These are phyloP conservation scores for Actinostola sp. DNA, from an alignment of 92 coral and sea anemone species.

Conservation along the genomic window DNA sequence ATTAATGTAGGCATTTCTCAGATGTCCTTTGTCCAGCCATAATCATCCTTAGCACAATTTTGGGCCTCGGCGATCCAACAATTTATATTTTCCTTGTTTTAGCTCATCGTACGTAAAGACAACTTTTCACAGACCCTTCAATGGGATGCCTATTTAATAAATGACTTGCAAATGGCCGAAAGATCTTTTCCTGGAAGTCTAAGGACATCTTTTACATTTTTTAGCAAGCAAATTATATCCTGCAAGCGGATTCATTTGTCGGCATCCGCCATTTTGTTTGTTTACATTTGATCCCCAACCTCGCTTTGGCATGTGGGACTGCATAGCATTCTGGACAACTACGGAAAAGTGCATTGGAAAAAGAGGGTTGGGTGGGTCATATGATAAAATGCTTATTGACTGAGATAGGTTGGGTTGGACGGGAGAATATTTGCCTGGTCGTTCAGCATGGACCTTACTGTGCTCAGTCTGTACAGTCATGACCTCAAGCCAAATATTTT, in stretches of 20 bases:
- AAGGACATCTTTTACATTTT: conserved; percentile 30
- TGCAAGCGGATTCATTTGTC: background rate
- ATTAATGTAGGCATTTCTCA: conserved; percentile 19
- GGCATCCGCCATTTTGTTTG: conserved; percentile 12
- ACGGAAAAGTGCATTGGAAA: conserved; percentile 20
- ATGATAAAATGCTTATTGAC: too few relatives aligned
- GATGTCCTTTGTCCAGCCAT: conserved; percentile 41
- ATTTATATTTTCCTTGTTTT: conserved; percentile 19
- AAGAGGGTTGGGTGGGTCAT: too few relatives aligned
- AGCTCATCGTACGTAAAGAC: conserved; percentile 1
- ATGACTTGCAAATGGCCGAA: conserved; percentile 19
- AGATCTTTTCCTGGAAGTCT: conserved; percentile 24
- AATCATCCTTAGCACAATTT: conserved; percentile 9
- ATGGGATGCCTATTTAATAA: conserved; percentile 22
- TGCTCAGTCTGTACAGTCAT: too few relatives aligned
- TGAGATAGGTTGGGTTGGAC: too few relatives aligned
- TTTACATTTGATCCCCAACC: conserved; percentile 6
- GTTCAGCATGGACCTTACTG: too few relatives aligned
- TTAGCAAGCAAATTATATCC: background rate
- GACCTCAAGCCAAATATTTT: too few relatives aligned
- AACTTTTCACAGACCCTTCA: conserved; percentile 31
- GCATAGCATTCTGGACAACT: conserved; percentile 15
- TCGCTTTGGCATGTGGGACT: conserved; percentile 11
- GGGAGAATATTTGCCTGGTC: too few relatives aligned
- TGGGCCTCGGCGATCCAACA: conserved; percentile 32